A percentile compares a stretch with the other conserved stretches of the same genome.
phyloP scores from a whole-genome alignment of 2,888 invertebrate species.

The Drymonia ruficornis region DNA sequence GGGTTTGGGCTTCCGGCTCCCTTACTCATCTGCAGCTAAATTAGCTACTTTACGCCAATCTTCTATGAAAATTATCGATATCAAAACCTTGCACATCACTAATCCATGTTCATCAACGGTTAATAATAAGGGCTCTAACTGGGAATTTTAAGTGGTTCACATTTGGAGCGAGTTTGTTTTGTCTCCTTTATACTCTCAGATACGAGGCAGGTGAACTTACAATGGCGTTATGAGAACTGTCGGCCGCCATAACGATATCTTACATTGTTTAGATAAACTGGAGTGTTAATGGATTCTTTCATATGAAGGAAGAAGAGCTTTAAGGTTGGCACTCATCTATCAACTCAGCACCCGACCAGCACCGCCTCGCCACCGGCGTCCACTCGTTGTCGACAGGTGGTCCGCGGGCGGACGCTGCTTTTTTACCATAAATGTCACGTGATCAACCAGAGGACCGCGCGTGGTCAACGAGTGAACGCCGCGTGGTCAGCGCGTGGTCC shows the following conservation, averaged over 20 bases:
- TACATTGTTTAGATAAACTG: slow-evolving; percentile 24
- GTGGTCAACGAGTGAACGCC: too few relatives aligned
- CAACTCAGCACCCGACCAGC: too few relatives aligned
- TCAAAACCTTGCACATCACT: slow-evolving; percentile 34
- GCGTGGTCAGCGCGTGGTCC: too few relatives aligned
- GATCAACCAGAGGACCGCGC: too few relatives aligned
- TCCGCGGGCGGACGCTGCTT: too few relatives aligned
- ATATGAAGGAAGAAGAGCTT: not conserved
- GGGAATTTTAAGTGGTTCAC: slow-evolving; percentile 62
- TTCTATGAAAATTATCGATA: slow-evolving; percentile 40
- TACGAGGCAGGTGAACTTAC: slow-evolving; percentile 49
- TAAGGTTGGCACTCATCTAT: too few relatives aligned
- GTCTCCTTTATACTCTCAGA: slow-evolving; percentile 33
- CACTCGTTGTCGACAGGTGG: too few relatives aligned
- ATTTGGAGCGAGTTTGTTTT: slow-evolving; percentile 55
- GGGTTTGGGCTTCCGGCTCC: too few relatives aligned
- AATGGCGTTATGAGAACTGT: slow-evolving; percentile 27
- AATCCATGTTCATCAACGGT: slow-evolving; percentile 49
- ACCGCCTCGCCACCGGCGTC: too few relatives aligned
- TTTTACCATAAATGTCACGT: too few relatives aligned
- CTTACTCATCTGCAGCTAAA: too few relatives aligned
- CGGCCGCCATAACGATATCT: slow-evolving; percentile 20
- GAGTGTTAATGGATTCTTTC: not conserved
- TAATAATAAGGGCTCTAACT: slow-evolving; percentile 62
- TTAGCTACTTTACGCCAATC: too few relatives aligned